Evolutionary conservation across 1,140 invertebrate species (phyloP).

Genomic region (Idris sp.): DNA sequence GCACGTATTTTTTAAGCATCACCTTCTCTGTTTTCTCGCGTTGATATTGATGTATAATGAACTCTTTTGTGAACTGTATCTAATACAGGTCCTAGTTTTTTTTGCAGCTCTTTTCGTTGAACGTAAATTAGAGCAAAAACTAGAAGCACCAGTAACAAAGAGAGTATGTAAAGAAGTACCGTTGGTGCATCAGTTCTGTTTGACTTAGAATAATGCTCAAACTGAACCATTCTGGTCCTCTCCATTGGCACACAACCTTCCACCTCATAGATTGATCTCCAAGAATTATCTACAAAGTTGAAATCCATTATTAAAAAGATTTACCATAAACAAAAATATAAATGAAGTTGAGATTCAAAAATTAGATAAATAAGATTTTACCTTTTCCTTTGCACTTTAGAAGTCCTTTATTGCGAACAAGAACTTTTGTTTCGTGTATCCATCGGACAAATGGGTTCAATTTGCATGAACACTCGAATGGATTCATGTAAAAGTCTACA

Average conservation of each 20-base stretch:
- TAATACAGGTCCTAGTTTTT: conserved; percentile 82
- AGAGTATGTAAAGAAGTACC: conserved; percentile 80
- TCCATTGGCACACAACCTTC: conserved; percentile 62
- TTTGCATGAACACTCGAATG: conserved; percentile 83
- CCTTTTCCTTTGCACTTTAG: conserved; percentile 77
- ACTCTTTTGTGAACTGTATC: conserved; percentile 84
- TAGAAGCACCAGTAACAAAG: conserved; percentile 79
- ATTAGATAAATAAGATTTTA: too few species aligned
- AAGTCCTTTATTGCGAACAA: conserved; percentile 80
- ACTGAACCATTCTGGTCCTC: conserved; percentile 25
- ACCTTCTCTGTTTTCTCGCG: conserved; percentile 76
- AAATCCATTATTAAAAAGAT: conserved; percentile 4
- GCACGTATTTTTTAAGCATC: conserved; percentile 66
- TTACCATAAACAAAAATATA: too few species aligned
- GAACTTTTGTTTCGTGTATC: conserved; percentile 82
- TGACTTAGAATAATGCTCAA: conserved; percentile 30
- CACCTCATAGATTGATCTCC: conserved; percentile 62
- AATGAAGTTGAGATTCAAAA: too few species aligned
- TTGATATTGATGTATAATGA: conserved; percentile 85
- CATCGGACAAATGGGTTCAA: conserved; percentile 82
- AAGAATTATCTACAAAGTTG: conserved; percentile 67
- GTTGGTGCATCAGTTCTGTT: conserved; percentile 76
- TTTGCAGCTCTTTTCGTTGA: conserved; percentile 80
- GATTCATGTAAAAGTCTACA: conserved; percentile 85
- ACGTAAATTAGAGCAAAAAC: conserved; percentile 81